Conservation (phyloP, 2,113 vertebrate species). For the Notechis scutatus region DNA sequence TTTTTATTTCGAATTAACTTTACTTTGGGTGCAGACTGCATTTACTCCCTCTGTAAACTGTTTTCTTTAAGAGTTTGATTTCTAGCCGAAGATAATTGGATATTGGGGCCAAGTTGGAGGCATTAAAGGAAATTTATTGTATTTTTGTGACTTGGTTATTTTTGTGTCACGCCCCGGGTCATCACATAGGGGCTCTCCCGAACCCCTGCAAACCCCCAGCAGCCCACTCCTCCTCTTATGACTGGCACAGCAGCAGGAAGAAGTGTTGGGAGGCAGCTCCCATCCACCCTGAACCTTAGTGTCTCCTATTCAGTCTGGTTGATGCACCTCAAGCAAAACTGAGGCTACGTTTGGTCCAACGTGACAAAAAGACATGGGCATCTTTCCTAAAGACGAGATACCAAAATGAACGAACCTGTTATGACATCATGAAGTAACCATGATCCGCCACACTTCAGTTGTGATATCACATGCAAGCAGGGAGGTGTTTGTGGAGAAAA, state of each 20-base stretch:
- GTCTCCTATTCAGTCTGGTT: constrained; percentile 39
- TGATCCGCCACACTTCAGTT: not conserved
- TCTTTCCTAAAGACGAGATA: not conserved
- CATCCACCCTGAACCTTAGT: not conserved
- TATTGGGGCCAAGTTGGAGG: too few species aligned
- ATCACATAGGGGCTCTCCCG: too few species aligned
- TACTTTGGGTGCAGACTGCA: too few species aligned
- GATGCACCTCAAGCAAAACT: constrained; percentile 35
- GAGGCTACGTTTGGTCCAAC: not conserved
- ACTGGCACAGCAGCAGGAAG: not conserved
- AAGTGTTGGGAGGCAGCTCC: not conserved
- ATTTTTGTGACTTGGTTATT: too few species aligned
- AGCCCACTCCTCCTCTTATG: not conserved
- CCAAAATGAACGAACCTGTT: not conserved
- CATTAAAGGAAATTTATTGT: too few species aligned
- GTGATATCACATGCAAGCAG: not conserved
- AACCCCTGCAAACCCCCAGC: too few species aligned
- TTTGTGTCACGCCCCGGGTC: too few species aligned
- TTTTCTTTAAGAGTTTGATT: too few species aligned
- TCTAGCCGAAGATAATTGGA: too few species aligned
- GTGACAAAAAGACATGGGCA: not conserved
- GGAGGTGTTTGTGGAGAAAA: not conserved
- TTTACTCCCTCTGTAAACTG: too few species aligned
- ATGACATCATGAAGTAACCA: not conserved
- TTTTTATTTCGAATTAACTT: too few species aligned